phyloP scores from a whole-genome alignment of 2,113 vertebrate species.

The Oxyruncus cristatus region DNA sequence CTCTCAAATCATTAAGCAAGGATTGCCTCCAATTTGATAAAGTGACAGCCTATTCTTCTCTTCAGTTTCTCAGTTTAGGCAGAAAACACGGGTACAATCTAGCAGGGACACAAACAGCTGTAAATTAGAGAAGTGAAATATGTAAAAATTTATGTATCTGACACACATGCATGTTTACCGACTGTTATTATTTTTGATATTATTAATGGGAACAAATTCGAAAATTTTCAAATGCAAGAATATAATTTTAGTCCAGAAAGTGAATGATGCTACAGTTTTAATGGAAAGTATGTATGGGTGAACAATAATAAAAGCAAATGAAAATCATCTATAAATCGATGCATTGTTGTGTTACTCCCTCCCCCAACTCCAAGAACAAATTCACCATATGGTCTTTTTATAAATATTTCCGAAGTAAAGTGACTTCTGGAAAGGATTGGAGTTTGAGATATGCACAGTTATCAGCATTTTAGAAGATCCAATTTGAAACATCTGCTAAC shows the following conservation, averaged over 20 bases:
- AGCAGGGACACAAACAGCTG: not conserved
- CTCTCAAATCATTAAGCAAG: not conserved
- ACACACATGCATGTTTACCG: not conserved
- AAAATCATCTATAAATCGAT: not conserved
- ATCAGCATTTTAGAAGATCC: slow-evolving; percentile 57
- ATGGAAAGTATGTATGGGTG: not conserved
- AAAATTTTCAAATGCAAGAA: not conserved
- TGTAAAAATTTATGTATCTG: not conserved
- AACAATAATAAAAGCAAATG: not conserved
- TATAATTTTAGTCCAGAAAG: not conserved
- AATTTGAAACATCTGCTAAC: slow-evolving; percentile 67
- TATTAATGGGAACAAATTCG: not conserved
- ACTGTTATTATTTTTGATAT: not conserved
- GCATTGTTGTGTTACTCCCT: not conserved
- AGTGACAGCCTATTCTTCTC: not conserved
- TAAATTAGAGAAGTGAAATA: not conserved
- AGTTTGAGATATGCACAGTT: slow-evolving; percentile 42
- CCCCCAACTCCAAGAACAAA: not conserved
- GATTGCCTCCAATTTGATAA: not conserved
- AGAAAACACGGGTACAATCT: not conserved
- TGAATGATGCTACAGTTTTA: not conserved
- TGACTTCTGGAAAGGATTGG: slow-evolving; percentile 49
- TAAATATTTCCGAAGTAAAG: slow-evolving; percentile 62
- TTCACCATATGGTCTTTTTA: slow-evolving; percentile 51
- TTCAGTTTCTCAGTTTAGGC: not conserved